Evolutionary conservation across 2,888 invertebrate species (phyloP).

Genomic region (Aleiodes alternator): DNA sequence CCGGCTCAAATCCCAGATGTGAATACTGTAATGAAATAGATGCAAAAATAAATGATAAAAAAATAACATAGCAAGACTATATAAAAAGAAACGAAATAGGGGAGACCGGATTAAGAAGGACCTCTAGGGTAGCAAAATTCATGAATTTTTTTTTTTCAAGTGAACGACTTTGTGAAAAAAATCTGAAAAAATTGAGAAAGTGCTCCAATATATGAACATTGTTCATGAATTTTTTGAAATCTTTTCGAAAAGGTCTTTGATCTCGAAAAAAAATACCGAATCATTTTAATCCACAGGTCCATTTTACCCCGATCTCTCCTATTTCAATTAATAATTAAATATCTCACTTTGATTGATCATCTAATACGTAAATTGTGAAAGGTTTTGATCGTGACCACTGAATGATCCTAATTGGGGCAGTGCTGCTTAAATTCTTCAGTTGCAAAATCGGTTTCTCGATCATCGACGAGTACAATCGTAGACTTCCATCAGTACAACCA

Average conservation of each 20-base stretch:
- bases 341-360: constrained; percentile 72
- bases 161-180: too few species aligned
- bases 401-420: constrained; percentile 72
- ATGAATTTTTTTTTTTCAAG: too few species aligned
- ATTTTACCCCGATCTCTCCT: too few species aligned
- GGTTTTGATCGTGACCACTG: constrained; percentile 78
- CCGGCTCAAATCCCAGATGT: constrained; percentile 77
- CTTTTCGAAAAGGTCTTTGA: too few species aligned
- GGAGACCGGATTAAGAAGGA: too few species aligned
- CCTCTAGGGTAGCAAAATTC: too few species aligned
- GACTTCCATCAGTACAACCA: constrained; percentile 77
- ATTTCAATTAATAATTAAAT: background rate
- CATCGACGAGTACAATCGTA: constrained; percentile 76
- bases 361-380: constrained; percentile 76
- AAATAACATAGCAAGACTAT: background rate
- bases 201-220: too few species aligned
- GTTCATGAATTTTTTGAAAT: too few species aligned
- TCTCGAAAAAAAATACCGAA: too few species aligned
- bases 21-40: constrained; percentile 70
- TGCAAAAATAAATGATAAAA: background rate
- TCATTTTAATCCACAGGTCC: too few species aligned
- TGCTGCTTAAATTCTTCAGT: constrained; percentile 67
- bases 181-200: too few species aligned
- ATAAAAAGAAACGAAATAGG: too few species aligned
- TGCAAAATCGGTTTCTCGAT: constrained; percentile 74